Evolutionary conservation across 2,888 invertebrate genomes (phyloP).

Genomic region (Ectobius pallidus): DNA sequence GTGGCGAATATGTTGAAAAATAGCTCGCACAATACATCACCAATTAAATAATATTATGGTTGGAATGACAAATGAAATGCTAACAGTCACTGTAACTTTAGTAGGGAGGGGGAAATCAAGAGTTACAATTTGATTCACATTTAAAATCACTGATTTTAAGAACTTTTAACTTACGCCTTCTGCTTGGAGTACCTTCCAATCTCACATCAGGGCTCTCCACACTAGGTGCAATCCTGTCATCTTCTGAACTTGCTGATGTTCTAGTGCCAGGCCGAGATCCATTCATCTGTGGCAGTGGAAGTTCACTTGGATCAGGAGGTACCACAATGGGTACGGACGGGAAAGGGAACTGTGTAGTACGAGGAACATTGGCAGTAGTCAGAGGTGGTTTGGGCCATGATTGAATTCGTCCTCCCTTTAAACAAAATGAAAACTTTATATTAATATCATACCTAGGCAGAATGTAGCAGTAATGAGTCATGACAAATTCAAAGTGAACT

Average conservation of each 20-base stretch:
- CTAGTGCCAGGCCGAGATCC: neutral
- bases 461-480: no score
- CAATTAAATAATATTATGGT: no score
- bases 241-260: neutral
- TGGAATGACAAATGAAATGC: no score
- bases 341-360: neutral
- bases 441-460: no score
- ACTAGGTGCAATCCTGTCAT: neutral
- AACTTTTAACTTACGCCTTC: slow-evolving; percentile 26
- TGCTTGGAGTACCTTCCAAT: slow-evolving; percentile 7
- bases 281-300: slow-evolving; percentile 42
- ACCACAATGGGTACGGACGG: slow-evolving; percentile 27
- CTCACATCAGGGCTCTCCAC: slow-evolving; percentile 3
- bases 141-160: no score
- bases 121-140: no score
- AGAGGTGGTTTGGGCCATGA: neutral
- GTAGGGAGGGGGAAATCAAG: no score
- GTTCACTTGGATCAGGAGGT: slow-evolving; percentile 44
- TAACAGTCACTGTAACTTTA: no score
- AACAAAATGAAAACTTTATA: no score
- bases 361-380: neutral
- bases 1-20: no score
- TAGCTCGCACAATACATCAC: no score
- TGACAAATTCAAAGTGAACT: no score
- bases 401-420: neutral